phyloP scores from a whole-genome alignment of 2,888 invertebrate species.

The Chymomyza amoena region DNA sequence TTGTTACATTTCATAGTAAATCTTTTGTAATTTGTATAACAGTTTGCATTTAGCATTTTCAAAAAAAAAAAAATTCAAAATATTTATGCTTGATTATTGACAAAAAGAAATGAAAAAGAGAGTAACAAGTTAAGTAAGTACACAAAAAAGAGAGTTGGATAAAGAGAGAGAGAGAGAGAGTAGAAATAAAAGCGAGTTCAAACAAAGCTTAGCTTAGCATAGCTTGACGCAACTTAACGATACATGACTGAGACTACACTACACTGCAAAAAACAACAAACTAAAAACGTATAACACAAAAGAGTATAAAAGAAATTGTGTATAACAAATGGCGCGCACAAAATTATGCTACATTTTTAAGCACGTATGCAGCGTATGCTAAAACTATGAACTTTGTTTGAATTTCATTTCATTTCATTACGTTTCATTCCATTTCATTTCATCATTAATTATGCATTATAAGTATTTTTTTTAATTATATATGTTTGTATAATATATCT shows the following conservation, averaged over 20 bases:
- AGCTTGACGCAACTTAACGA: conserved; percentile 33
- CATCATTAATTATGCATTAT: conserved; percentile 33
- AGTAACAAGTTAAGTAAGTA: not conserved
- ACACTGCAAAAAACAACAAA: conserved; percentile 17
- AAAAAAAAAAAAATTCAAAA: not conserved
- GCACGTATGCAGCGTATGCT: conserved; percentile 41
- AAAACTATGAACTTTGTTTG: conserved; percentile 20
- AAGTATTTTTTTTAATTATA: conserved; percentile 24
- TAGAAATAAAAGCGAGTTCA: conserved; percentile 28
- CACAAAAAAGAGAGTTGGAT: not conserved
- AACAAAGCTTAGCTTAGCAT: conserved; percentile 26
- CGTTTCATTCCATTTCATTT: conserved; percentile 23
- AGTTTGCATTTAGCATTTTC: not conserved
- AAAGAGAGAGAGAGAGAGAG: too few species aligned
- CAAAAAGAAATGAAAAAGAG: not conserved
- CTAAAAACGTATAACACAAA: conserved; percentile 31
- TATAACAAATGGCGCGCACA: conserved; percentile 34
- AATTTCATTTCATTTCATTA: conserved; percentile 24
- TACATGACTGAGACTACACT: conserved; percentile 21
- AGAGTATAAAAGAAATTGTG: conserved; percentile 38
- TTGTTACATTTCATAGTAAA: conserved; percentile 14
- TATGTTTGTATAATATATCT: not conserved
- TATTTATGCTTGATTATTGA: not conserved
- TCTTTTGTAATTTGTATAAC: conserved; percentile 5
- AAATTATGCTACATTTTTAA: conserved; percentile 53